phyloP scores from a whole-genome alignment of 2,888 invertebrate genomes.

The Drosophila macrothrix region DNA sequence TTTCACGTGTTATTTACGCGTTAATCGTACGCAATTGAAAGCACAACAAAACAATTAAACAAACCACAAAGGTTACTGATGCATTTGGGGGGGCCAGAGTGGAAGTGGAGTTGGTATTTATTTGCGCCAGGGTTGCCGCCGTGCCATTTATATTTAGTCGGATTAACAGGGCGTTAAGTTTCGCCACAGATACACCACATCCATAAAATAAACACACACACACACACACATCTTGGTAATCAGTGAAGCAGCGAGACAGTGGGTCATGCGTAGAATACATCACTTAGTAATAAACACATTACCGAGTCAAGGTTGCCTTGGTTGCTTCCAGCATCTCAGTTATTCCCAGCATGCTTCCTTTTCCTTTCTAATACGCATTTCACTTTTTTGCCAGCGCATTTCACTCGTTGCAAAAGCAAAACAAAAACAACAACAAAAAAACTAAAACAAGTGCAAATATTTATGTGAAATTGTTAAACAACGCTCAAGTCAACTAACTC shows the following conservation, averaged over 20 bases:
- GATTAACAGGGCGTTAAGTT: conserved; percentile 81
- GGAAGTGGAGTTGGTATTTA: conserved; percentile 48
- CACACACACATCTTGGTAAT: conserved; percentile 47
- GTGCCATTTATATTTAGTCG: conserved; percentile 66
- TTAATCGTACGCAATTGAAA: conserved; percentile 73
- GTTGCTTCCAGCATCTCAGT: conserved; percentile 39
- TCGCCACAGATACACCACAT: conserved; percentile 56
- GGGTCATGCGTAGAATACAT: not conserved
- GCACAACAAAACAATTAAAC: conserved; percentile 55
- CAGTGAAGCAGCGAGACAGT: conserved; percentile 28
- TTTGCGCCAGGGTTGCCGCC: conserved; percentile 71
- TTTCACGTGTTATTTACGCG: conserved; percentile 75
- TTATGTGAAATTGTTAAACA: conserved; percentile 65
- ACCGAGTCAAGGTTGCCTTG: conserved; percentile 73
- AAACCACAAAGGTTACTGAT: conserved; percentile 12
- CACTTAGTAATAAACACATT: conserved; percentile 55
- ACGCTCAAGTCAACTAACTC: conserved; percentile 44
- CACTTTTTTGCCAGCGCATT: conserved; percentile 71
- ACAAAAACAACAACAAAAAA: conserved; percentile 7
- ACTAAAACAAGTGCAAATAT: conserved; percentile 53
- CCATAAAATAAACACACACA: conserved; percentile 50
- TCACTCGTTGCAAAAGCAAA: conserved; percentile 28
- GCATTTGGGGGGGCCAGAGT: not conserved
- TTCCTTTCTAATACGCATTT: conserved; percentile 78
- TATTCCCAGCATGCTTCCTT: conserved; percentile 49